Base-by-base conservation (phyloP, 2,113 vertebrate genomes). In the Serilophus lunatus region DNA sequence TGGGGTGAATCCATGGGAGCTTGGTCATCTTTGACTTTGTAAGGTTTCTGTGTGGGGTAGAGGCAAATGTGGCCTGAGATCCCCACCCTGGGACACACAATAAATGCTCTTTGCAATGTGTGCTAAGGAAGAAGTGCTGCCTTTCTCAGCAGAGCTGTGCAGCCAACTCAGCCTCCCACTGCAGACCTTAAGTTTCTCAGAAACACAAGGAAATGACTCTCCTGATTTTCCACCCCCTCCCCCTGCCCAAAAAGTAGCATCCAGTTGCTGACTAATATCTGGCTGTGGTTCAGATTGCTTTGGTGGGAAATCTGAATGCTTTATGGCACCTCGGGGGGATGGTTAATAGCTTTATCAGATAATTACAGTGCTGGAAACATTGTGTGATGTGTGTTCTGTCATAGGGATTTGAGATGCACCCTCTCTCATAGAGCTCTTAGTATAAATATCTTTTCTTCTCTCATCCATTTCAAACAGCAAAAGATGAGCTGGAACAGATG, bases 361-460 rank as follows among this genome's bases (percentile, higher is more conserved):
- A 96, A 96, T 92, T 93, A 75, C 86, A 85, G 75, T 9, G 65
- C 65, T 96, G 95, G 79, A 96, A 96, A 94, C 93, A 90, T 82
- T 6, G 47, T 40, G 75, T 45, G 42, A 40, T 92, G 51, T 33
- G 69, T 40, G 60, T 68, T 74, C 63, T 20, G 78, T 33, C 1
- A 1, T 23, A 64, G 35, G 86, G 80, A 13, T 93, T 86, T 51
- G 76, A 72, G 92, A 56, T 28, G 64, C 38, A 24, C 83, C 94
- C 47, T 36, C 1, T 33, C 65, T 93, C 76, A 31, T 47, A 31
- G 56, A 38, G 49, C 40, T 64, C 57, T 35, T 7, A 9, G 33
- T 44, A 51, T 44, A 74, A 12, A 64, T 49, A 26, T 44, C 36
- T 63, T 14, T 45, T 38, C 57, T 86, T 22, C 50, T 61, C 65